Evolutionary conservation across 2,888 invertebrate genomes (phyloP).

Genomic region (Chaitophorus viminalis): DNA sequence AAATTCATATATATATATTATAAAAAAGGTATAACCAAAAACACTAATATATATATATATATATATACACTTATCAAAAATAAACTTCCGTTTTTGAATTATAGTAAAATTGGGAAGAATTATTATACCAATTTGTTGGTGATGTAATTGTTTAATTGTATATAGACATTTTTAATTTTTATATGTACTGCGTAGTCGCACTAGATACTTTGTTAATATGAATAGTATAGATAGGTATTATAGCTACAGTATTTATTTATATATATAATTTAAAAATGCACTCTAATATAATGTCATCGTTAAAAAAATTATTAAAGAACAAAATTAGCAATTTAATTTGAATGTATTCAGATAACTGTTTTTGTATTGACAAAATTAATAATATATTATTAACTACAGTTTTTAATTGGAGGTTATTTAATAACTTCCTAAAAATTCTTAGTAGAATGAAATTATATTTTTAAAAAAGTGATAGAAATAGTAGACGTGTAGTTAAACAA

Average conservation of each 20-base stretch:
- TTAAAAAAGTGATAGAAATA: neutral
- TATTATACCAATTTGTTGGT: too few relatives aligned
- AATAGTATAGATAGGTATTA: neutral
- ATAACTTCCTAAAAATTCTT: neutral
- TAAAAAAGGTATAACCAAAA: too few relatives aligned
- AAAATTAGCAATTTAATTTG: neutral
- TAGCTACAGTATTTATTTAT: too few relatives aligned
- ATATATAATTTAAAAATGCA: too few relatives aligned
- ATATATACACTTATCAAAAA: too few relatives aligned
- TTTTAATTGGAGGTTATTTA: neutral
- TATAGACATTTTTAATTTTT: neutral
- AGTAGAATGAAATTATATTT: neutral
- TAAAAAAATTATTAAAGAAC: neutral
- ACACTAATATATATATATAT: too few relatives aligned
- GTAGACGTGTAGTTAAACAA: neutral
- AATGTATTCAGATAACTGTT: neutral
- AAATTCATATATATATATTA: too few relatives aligned
- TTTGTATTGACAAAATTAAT: neutral
- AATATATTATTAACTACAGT: neutral
- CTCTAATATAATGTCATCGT: neutral
- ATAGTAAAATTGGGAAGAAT: too few relatives aligned
- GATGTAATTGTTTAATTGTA: too few relatives aligned
- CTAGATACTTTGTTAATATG: neutral
- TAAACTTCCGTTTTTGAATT: too few relatives aligned
- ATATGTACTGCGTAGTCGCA: neutral